Base-by-base conservation (phyloP, 2,888 invertebrate species). In the Nysson spinosus region DNA sequence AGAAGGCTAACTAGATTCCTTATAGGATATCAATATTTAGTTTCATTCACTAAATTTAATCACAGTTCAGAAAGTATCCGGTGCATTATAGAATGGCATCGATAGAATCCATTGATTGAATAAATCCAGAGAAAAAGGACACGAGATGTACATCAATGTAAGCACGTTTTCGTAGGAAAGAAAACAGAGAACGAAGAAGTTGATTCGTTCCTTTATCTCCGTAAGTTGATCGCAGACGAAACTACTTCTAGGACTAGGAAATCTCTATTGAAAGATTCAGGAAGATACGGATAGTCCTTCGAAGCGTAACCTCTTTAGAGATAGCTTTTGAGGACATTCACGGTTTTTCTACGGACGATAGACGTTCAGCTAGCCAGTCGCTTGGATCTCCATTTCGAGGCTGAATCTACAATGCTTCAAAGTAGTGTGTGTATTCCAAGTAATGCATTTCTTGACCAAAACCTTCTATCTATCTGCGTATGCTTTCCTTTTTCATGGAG, bases 361-460 rank as follows among this genome's bases (percentile, higher is more conserved):
- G 49, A 65, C 44, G 43, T 57, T 37, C 56, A 22, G 46, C 42
- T 44, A 35, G 14, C 19, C 44, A 16, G 26, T 26, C 42, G n/a
- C 37, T 14, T 19, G 6, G 28, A 24, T 52, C 39, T 66, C 63
- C 26, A 44, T 57, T 50, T 44, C 49, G 26, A 32, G 9, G 6
- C 34, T 16, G 35, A 34, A 47, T 67, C 44, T 54, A 58, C 44
- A 52, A 63, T 63, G 37, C 55, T 54, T 63, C 63, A 66, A 69
- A 69, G 66, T 20, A 14, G 26, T 26, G 51, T 40, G 49, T 63
- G 51, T 40, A 51, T 63, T 54, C 44, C 12, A 11, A 35, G 22
- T 46, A 28, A 47, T 58, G 50, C 43, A 60, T 60, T 60, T 65
- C 65, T 68, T 65, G 57, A 50, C 32, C 32, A n/a, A n/a, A n/a